A percentile compares a stretch with the other conserved stretches of the same genome.
These are phyloP conservation scores for Dryococelus australis DNA, from an alignment of 2,888 invertebrate genomes.

Conservation along the genomic window DNA sequence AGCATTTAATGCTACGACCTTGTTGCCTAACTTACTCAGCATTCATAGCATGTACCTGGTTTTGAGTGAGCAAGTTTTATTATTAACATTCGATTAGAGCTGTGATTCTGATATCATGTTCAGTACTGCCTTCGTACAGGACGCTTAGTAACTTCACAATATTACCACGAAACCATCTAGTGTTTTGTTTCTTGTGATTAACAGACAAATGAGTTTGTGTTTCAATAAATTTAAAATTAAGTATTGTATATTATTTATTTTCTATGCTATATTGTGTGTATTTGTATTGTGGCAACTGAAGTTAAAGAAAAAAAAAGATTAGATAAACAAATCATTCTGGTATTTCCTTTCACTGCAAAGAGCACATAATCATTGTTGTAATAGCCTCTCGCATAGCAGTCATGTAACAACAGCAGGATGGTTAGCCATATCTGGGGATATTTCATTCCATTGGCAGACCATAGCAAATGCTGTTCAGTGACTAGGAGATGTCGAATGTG, in stretches of 20 bases:
- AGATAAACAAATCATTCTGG: neutral
- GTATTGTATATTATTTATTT: conserved; percentile 3
- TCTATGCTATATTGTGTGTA: conserved; percentile 5
- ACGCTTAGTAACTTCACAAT: neutral
- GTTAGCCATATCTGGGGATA: too few relatives aligned
- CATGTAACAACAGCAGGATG: too few relatives aligned
- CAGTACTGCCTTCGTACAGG: neutral
- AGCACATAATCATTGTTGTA: too few relatives aligned
- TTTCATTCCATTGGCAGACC: too few relatives aligned
- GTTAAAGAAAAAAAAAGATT: neutral
- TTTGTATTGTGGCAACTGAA: conserved; percentile 3
- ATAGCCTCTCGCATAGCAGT: too few relatives aligned
- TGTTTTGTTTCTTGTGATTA: neutral
- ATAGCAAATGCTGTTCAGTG: too few relatives aligned
- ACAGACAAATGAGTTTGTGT: neutral
- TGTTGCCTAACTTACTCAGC: neutral
- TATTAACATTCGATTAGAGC: neutral
- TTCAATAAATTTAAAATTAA: conserved; percentile 9
- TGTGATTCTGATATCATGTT: neutral
- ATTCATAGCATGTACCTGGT: neutral
- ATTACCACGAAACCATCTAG: neutral
- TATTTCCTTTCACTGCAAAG: too few relatives aligned
- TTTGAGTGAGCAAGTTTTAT: neutral
- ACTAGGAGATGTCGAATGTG: too few relatives aligned
- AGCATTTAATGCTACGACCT: neutral